A percentile compares a stretch with the other conserved stretches of the same genome.
Evolutionary conservation across 2,113 vertebrate species (phyloP).

Genomic region (Leiothrix lutea): DNA sequence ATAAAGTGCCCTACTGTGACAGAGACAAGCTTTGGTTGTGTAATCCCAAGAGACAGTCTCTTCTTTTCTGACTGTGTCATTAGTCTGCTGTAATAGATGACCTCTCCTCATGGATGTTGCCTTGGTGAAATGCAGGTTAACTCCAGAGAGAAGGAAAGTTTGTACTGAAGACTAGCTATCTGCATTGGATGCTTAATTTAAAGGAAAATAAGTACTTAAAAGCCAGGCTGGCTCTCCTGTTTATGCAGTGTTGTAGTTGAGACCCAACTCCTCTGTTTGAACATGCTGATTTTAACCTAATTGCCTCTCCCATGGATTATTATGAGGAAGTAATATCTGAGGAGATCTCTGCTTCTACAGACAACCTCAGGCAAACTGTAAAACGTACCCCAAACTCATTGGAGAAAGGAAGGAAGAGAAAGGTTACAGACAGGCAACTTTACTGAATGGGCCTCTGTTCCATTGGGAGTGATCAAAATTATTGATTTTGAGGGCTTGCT

Average conservation of each 20-base stretch:
- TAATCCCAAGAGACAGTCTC: neutral
- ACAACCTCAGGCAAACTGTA: neutral
- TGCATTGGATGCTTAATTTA: neutral
- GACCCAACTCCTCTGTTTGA: neutral
- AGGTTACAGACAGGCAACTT: neutral
- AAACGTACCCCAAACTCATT: neutral
- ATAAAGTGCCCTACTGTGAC: fast-evolving
- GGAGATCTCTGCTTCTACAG: neutral
- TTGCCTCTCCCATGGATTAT: neutral
- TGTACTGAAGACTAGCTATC: neutral
- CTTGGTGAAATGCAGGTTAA: neutral
- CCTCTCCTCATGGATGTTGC: neutral
- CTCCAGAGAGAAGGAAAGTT: neutral
- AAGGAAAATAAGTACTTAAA: neutral
- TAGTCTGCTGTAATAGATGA: neutral
- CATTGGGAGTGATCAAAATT: neutral
- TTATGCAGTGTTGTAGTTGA: neutral
- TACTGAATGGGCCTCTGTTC: neutral
- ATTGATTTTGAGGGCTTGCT: neutral
- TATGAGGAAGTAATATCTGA: neutral
- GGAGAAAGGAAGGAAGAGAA: neutral
- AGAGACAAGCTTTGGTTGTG: too few species aligned
- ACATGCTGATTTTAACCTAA: neutral
- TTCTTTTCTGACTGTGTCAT: neutral
- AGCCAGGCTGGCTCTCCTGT: neutral